phyloP scores from a whole-genome alignment of 2,888 invertebrate species.

The Tenthredo distinguenda region DNA sequence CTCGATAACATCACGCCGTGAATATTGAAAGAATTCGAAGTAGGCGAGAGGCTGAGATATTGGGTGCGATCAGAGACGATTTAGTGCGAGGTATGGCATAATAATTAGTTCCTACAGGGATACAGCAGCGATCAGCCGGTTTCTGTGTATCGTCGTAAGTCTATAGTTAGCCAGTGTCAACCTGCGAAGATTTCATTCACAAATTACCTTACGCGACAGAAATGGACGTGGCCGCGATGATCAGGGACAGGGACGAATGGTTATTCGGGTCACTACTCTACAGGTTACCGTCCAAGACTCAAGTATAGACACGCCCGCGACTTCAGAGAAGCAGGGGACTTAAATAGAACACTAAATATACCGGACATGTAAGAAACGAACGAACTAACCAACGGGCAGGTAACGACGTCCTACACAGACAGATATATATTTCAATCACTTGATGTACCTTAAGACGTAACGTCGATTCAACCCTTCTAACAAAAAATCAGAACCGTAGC shows the following conservation, averaged over 20 bases:
- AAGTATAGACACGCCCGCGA: conserved; percentile 21
- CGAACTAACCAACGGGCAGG: conserved; percentile 4
- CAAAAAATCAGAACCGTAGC: background rate
- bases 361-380: background rate
- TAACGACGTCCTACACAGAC: conserved; percentile 17
- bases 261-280: background rate
- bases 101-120: background rate
- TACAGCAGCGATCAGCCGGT: background rate
- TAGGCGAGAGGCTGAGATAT: background rate
- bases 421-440: conserved; percentile 11
- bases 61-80: conserved; percentile 11
- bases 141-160: conserved; percentile 22
- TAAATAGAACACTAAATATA: conserved; percentile 47
- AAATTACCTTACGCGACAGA: conserved; percentile 37
- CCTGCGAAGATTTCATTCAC: conserved; percentile 46
- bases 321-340: conserved; percentile 36
- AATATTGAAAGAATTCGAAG: background rate
- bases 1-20: background rate
- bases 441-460: conserved; percentile 2
- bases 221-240: conserved; percentile 16
- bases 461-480: conserved; percentile 17
- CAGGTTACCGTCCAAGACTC: background rate
- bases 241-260: conserved; percentile 42
- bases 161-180: conserved; percentile 48
- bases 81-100: background rate